phyloP scores from a whole-genome alignment of 2,797 vertebrate genomes.

The Nannoperca australis region DNA sequence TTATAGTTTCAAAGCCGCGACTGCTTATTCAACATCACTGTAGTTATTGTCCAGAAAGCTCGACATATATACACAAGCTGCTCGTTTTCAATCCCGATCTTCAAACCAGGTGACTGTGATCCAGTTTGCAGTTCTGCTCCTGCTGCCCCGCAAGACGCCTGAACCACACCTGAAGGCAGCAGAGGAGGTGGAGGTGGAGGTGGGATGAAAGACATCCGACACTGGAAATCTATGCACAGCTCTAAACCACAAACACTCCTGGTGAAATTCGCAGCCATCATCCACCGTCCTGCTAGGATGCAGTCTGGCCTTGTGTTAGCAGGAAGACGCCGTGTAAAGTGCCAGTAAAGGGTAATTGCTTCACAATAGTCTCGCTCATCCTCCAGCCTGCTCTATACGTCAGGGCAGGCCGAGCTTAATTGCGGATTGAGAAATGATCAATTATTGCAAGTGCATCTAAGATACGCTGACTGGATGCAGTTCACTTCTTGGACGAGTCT shows the following conservation, averaged over 20 bases:
- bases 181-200: background rate
- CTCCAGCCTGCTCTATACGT: background rate
- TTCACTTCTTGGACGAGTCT: slow-evolving; percentile 36
- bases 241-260: slow-evolving; percentile 13
- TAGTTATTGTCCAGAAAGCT: background rate
- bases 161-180: slow-evolving; percentile 79
- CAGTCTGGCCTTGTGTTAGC: slow-evolving; percentile 30
- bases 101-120: slow-evolving; percentile 44
- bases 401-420: slow-evolving; percentile 7
- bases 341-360: slow-evolving; percentile 22
- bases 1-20: background rate
- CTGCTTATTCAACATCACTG: slow-evolving; percentile 9
- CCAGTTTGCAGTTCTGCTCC: slow-evolving; percentile 56
- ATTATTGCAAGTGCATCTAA: background rate
- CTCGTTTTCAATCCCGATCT: slow-evolving; percentile 11
- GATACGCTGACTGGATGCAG: slow-evolving; percentile 9
- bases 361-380: slow-evolving; percentile 18
- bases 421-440: slow-evolving; percentile 9
- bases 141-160: slow-evolving; percentile 69
- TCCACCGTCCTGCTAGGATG: background rate
- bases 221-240: slow-evolving; percentile 20
- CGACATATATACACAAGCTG: background rate
- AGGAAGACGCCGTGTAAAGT: slow-evolving; percentile 16
- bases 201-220: slow-evolving; percentile 22
- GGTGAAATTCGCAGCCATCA: background rate